These are phyloP conservation scores for Cosmorhoe ocellata DNA, from an alignment of 2,888 invertebrate genomes.

Conservation along the genomic window DNA sequence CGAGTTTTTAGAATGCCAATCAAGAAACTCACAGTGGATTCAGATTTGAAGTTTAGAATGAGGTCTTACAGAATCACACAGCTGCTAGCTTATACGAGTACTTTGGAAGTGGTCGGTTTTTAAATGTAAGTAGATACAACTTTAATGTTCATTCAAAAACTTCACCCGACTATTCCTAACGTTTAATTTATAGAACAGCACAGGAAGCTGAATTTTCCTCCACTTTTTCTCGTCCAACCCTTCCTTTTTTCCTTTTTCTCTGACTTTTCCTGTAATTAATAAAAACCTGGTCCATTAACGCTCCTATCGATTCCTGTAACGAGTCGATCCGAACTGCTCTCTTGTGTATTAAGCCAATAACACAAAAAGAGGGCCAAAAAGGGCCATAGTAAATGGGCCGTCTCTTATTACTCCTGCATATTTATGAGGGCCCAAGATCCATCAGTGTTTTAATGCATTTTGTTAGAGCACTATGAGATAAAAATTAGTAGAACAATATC, in stretches of 20 bases:
- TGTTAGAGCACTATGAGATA: constrained; percentile 36
- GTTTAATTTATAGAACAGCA: neutral
- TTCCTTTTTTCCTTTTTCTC: constrained; percentile 33
- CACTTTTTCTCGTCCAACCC: constrained; percentile 11
- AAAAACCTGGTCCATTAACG: constrained; percentile 72
- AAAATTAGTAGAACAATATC: constrained; percentile 8
- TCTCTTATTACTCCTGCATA: constrained; percentile 77
- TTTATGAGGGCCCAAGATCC: constrained; percentile 66
- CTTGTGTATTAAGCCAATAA: constrained; percentile 77
- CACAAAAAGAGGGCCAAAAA: constrained; percentile 67
- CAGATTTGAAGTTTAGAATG: too few species aligned
- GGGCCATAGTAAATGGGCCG: constrained; percentile 70
- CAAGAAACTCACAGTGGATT: too few species aligned
- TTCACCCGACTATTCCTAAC: too few species aligned
- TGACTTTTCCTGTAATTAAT: constrained; percentile 62
- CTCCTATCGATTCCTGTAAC: constrained; percentile 65
- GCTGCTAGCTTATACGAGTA: too few species aligned
- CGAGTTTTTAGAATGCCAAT: too few species aligned
- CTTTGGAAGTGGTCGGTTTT: too few species aligned
- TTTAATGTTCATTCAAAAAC: too few species aligned
- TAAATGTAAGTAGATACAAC: too few species aligned
- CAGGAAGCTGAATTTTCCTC: neutral
- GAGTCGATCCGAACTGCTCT: constrained; percentile 73
- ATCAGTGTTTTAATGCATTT: constrained; percentile 61
- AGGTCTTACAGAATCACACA: too few species aligned